phyloP scores from a whole-genome alignment of 2,113 vertebrate genomes.

The Nothobranchius kuhntae region DNA sequence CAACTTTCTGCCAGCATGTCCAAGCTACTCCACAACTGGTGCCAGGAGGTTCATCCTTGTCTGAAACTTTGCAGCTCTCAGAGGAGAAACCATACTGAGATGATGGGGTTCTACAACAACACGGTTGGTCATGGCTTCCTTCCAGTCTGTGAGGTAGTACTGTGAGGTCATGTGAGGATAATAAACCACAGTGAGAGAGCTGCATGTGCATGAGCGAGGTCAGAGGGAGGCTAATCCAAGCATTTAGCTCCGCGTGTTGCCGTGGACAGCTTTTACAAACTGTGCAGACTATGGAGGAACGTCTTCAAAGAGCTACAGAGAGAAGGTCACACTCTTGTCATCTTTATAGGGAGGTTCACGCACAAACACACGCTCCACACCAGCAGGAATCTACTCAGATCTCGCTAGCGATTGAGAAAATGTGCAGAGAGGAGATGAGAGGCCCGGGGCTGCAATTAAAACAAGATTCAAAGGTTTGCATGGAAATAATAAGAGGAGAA shows the following conservation, averaged over 20 bases:
- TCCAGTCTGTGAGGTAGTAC: slow-evolving; percentile 23
- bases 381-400: slow-evolving; percentile 18
- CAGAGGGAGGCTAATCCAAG: slow-evolving; percentile 52
- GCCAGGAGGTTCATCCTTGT: too few species aligned
- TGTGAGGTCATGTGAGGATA: slow-evolving; percentile 41
- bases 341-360: not conserved
- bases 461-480: slow-evolving; percentile 7
- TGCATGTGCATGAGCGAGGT: slow-evolving; percentile 30
- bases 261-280: slow-evolving; percentile 43
- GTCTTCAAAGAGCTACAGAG: slow-evolving; percentile 17
- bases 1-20: too few species aligned
- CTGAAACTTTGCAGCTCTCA: too few species aligned
- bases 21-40: too few species aligned
- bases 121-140: slow-evolving; percentile 36
- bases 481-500: slow-evolving; percentile 27
- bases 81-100: not conserved
- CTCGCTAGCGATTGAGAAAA: slow-evolving; percentile 29
- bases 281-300: slow-evolving; percentile 23
- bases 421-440: slow-evolving; percentile 32
- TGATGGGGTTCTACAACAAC: slow-evolving; percentile 42
- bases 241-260: slow-evolving; percentile 33
- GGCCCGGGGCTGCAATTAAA: slow-evolving; percentile 20
- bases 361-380: not conserved
- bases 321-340: not conserved
- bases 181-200: slow-evolving; percentile 27